Evolutionary conservation across 2,888 invertebrate species (phyloP).

Genomic region (Melanargia galathea): DNA sequence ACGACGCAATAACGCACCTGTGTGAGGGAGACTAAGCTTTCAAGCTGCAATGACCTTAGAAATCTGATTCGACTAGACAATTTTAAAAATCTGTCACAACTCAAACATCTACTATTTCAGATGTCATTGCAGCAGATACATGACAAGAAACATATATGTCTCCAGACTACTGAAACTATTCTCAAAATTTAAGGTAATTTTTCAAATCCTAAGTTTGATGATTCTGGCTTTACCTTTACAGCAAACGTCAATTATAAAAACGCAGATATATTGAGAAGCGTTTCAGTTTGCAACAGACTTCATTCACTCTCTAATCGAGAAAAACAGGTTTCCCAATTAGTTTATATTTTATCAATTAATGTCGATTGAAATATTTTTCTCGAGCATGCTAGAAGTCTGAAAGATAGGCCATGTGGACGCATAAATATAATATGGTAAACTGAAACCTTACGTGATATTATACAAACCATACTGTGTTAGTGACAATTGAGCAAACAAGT

Average conservation of each 20-base stretch:
- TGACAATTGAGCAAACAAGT: constrained; percentile 43
- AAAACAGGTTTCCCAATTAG: background rate
- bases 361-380: background rate
- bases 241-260: background rate
- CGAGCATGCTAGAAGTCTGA: background rate
- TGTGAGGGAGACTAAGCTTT: background rate
- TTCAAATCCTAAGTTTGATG: too few relatives aligned
- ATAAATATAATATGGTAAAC: constrained; percentile 2
- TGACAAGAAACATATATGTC: background rate
- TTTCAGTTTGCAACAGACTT: background rate
- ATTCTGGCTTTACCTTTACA: too few relatives aligned
- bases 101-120: background rate
- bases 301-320: background rate
- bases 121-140: background rate
- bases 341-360: background rate
- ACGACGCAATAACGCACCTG: too few relatives aligned
- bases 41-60: background rate
- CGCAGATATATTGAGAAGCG: background rate
- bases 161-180: background rate
- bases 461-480: constrained; percentile 20
- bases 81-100: background rate
- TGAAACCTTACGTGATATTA: background rate
- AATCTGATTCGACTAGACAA: constrained; percentile 9
- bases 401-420: background rate
- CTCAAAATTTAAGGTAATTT: background rate